Evolutionary conservation across 2,797 vertebrate species (phyloP).

Genomic region (Squalus acanthias): DNA sequence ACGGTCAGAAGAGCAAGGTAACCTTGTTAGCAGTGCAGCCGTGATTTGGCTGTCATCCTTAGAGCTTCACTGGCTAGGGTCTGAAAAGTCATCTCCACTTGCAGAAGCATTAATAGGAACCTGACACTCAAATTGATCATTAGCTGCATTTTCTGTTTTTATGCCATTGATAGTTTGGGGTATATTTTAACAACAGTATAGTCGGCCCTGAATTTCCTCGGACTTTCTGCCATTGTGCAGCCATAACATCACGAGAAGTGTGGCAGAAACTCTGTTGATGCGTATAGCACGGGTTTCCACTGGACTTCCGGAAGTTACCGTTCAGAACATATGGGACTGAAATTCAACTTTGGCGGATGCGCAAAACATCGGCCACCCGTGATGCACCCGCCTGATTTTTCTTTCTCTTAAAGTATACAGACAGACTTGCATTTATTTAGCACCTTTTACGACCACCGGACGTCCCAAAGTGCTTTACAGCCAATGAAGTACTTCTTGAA

Average conservation of each 20-base stretch:
- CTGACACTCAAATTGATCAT: background rate
- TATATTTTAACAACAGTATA: background rate
- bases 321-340: background rate
- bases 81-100: background rate
- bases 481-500: no score
- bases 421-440: no score
- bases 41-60: background rate
- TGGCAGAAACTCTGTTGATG: no score
- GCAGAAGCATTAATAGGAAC: background rate
- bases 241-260: no score
- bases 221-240: no score
- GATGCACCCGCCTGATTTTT: background rate
- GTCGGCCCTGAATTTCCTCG: no score
- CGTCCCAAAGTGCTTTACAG: no score
- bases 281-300: no score
- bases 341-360: background rate
- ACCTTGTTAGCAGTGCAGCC: background rate
- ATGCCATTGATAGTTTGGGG: background rate
- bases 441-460: no score
- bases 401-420: background rate
- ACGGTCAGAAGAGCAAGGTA: background rate
- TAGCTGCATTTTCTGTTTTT: background rate
- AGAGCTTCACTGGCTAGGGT: background rate
- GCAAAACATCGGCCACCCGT: no score
- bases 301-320: no score